Evolutionary conservation across 2,113 vertebrate species (phyloP), one percentile per base, ranked within the genome.

Genomic region (Micronisus gabar): DNA sequence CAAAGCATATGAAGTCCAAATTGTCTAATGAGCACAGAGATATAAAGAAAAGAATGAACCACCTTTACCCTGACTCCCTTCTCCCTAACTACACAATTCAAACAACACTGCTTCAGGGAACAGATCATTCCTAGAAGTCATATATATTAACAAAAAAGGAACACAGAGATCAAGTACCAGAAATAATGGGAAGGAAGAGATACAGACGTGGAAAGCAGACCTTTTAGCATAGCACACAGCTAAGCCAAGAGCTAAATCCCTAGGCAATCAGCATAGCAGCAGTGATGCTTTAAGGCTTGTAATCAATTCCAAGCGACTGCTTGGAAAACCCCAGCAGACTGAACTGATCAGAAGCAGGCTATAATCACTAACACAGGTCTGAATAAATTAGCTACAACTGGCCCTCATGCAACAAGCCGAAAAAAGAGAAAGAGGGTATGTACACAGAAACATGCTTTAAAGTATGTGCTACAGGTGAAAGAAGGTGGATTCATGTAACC

Each of bases 161-260:
- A 93, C 70, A 55, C 18, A 30, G 47, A 89, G 81, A 78, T 87
- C 75, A 81, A 80, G 88, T 55, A 55, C 41, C 76, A 94, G 63
- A 47, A 90, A 41, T 52, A 86, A 76, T 4, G 34, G 70, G 68
- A 93, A 88, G 58, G 86, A 90, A 89, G 71, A 3, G 17, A 92
- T 90, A 91, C 8, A 52, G 91, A 71, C 71, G 75, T 13, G 45
- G 84, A 97, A 94, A 95, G 70, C 84, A 94, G 80, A 91, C 71
- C 81, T 75, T 81, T 88, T 59, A 87, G 86, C 61, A 93, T 6
- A 92, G 87, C 83, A 70, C 71, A 81, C 30, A 87, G 34, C 67
- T 73, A 94, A 97, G 89, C 90, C 94, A 95, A 86, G 89, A 92
- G 90, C 66, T 76, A 91, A 97, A 90, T 95, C 83, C 84, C 93